These are phyloP conservation scores for Blastobasis lacticolella DNA, from an alignment of 2,888 invertebrate genomes.

Conservation along the genomic window DNA sequence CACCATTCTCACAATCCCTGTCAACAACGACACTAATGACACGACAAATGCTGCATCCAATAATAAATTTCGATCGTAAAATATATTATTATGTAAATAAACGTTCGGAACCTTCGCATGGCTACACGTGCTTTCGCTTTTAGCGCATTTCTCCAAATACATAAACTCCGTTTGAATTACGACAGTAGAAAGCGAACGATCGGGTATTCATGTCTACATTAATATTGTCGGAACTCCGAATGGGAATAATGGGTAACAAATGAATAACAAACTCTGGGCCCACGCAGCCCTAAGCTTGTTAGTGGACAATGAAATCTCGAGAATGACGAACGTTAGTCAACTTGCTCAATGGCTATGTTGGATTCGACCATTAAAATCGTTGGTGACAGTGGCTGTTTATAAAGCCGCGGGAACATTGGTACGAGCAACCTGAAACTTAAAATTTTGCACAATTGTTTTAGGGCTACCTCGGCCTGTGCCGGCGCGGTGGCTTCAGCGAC, in stretches of 20 bases:
- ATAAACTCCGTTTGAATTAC: slow-evolving; percentile 17
- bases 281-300: slow-evolving; percentile 8
- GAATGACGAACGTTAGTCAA: neutral
- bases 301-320: neutral
- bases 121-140: slow-evolving; percentile 23
- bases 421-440: no score
- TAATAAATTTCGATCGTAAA: slow-evolving; percentile 1
- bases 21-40: slow-evolving; percentile 3
- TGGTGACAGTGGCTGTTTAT: neutral
- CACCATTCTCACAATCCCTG: neutral
- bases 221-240: slow-evolving; percentile 12
- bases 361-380: neutral
- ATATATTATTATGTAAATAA: slow-evolving; percentile 11
- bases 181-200: slow-evolving; percentile 11
- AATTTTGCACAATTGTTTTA: no score
- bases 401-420: no score
- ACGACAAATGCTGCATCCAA: slow-evolving; percentile 5
- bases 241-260: slow-evolving; percentile 16
- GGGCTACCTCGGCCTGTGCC: no score
- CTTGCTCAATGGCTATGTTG: neutral
- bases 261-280: slow-evolving; percentile 13
- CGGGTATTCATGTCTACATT: slow-evolving; percentile 7
- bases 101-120: slow-evolving; percentile 5
- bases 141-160: slow-evolving; percentile 24
- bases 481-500: no score